A percentile compares a stretch with the other conserved stretches of the same genome.
These are phyloP conservation scores for Chloropsis hardwickii DNA, from an alignment of 2,113 vertebrate species.

Conservation along the genomic window DNA sequence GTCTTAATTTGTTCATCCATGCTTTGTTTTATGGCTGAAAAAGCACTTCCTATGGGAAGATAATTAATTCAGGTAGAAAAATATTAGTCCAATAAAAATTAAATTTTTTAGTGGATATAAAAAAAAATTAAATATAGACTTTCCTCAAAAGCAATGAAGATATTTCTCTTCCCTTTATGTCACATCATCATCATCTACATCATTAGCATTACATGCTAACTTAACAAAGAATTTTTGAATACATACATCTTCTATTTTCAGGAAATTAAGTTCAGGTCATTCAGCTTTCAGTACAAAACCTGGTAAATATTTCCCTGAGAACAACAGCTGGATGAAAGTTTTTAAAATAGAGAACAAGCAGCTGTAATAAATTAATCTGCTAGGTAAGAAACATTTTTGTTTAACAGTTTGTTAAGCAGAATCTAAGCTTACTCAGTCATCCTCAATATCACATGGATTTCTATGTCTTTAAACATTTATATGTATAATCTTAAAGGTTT, in stretches of 20 bases:
- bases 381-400: not conserved
- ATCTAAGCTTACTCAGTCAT: not conserved
- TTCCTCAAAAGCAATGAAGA: not conserved
- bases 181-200: not conserved
- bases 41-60: not conserved
- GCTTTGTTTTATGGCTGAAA: not conserved
- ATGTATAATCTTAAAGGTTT: not conserved
- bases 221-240: not conserved
- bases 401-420: not conserved
- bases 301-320: not conserved
- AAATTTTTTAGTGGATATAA: not conserved
- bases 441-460: not conserved
- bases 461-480: not conserved
- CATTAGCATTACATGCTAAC: not conserved
- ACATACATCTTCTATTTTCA: not conserved
- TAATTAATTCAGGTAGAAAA: not conserved
- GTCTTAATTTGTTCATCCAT: too few relatives aligned
- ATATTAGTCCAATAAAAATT: not conserved
- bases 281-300: not conserved
- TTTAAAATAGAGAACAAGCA: not conserved
- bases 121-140: not conserved
- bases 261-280: not conserved
- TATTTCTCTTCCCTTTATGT: not conserved
- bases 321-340: not conserved
- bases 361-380: not conserved